Conservation (phyloP, 2,113 vertebrate genomes). For the Ageneiosus marmoratus region DNA sequence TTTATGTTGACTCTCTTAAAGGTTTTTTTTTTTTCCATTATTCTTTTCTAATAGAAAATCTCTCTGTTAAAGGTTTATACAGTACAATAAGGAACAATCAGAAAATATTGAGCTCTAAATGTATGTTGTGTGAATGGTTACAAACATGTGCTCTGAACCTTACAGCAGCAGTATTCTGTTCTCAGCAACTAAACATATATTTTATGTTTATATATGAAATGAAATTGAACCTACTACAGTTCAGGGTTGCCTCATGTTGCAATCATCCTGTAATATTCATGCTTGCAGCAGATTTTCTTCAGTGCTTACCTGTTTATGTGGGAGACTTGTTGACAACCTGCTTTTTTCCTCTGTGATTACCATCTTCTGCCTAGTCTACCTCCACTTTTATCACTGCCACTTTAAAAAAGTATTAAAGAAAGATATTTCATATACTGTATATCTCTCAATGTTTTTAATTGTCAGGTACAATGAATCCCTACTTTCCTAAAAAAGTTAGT, state of each 20-base stretch:
- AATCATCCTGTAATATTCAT: slow-evolving; percentile 22
- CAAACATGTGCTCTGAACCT: not conserved
- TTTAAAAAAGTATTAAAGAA: not conserved
- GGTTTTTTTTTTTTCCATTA: not conserved
- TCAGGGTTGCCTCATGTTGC: not conserved
- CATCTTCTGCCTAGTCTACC: slow-evolving; percentile 5
- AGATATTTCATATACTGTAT: not conserved
- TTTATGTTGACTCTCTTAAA: not conserved
- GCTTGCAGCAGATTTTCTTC: not conserved
- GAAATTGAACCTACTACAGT: not conserved
- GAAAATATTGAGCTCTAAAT: not conserved
- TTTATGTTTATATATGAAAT: not conserved
- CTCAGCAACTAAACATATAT: not conserved
- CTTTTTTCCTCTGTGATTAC: slow-evolving; percentile 7
- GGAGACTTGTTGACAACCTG: slow-evolving; percentile 12
- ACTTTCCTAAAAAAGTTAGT: not conserved
- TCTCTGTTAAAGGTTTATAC: not conserved
- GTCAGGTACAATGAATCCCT: not conserved
- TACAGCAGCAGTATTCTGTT: not conserved
- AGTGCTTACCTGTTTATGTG: not conserved
- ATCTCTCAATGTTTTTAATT: not conserved
- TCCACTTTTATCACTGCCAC: slow-evolving; percentile 9
- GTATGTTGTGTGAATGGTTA: not conserved
- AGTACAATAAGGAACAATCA: not conserved
- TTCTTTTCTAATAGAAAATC: not conserved